phyloP scores from a whole-genome alignment of 2,113 vertebrate species.

The Oncorhynchus masou region DNA sequence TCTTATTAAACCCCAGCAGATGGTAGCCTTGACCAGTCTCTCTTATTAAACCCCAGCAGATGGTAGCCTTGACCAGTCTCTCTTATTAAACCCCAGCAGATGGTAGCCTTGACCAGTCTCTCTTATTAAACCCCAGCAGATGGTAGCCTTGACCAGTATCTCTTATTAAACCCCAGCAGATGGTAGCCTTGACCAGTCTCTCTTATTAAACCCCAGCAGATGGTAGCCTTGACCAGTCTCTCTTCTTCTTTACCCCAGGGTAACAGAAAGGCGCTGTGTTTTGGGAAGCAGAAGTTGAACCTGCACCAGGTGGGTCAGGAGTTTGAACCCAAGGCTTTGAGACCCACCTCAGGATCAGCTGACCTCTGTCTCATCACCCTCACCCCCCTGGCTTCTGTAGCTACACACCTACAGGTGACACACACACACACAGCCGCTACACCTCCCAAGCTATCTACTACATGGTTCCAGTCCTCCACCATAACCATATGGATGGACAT shows the following conservation, averaged over 20 bases:
- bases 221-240: constrained; percentile 21
- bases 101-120: constrained; percentile 3
- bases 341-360: constrained; percentile 76
- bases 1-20: too few species aligned
- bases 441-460: too few species aligned
- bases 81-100: constrained; percentile 1
- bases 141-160: constrained; percentile 10
- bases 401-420: constrained; percentile 78
- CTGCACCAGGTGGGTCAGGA: constrained; percentile 86
- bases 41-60: too few species aligned
- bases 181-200: constrained; percentile 11
- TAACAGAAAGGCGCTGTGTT: constrained; percentile 78
- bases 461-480: too few species aligned
- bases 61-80: constrained; percentile 7
- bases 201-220: too few species aligned
- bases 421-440: too few species aligned
- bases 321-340: constrained; percentile 83
- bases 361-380: constrained; percentile 85
- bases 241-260: constrained; percentile 66
- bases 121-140: neutral
- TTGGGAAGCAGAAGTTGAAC: constrained; percentile 91
- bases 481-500: too few species aligned
- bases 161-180: constrained; percentile 62
- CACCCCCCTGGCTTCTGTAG: constrained; percentile 72
- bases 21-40: too few species aligned